Evolutionary conservation across 2,888 invertebrate genomes (phyloP), one percentile per base, ranked within the genome.

Genomic region (Emmelina monodactyla): DNA sequence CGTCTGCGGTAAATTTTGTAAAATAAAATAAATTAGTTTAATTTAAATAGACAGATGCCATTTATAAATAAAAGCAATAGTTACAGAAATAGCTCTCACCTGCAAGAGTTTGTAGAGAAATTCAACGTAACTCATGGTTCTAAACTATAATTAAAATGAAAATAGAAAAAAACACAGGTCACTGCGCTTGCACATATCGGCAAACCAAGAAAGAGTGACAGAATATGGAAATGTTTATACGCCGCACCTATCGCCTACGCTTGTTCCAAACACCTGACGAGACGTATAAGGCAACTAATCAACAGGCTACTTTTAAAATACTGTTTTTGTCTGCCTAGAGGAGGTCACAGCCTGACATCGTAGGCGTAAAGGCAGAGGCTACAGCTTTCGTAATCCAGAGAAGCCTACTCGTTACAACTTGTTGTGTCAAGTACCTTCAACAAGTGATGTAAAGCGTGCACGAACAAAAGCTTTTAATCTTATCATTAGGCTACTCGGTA

Each of bases 101-200:
- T 78, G 69, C 11, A 76, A 47, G 16, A 75, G 52, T 42, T 73
- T 75, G 45, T 76, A 71, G 12, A 76, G 53, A 44, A 73, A 72
- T 35, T 71, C 69, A 41, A 75, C 68, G 49, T 72, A 73, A 51
- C 63, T 68, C 70, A 75, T 75, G 37, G 42, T 59, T 35, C 39
- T n/a, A 28, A 25, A 32, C 25, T 38, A 33, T 34, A 38, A n/a
- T 37, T 41, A 37, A 47, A 37, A 41, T 45, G 49, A 38, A 41
- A 40, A 37, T 34, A 41, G 41, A 45, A 48, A 42, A 40, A 35
- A 46, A 38, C 40, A 39, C 38, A 46, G 14, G 19, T 25, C 31
- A 25, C 38, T 35, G 35, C 35, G 31, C 40, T 49, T 55, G 51
- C 49, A 45, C 49, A 54, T 64, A 44, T 54, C 53, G 49, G 55